These are phyloP conservation scores for Choloepus hoffmanni DNA, from an alignment of 2,113 vertebrate species.

Conservation along the genomic window DNA sequence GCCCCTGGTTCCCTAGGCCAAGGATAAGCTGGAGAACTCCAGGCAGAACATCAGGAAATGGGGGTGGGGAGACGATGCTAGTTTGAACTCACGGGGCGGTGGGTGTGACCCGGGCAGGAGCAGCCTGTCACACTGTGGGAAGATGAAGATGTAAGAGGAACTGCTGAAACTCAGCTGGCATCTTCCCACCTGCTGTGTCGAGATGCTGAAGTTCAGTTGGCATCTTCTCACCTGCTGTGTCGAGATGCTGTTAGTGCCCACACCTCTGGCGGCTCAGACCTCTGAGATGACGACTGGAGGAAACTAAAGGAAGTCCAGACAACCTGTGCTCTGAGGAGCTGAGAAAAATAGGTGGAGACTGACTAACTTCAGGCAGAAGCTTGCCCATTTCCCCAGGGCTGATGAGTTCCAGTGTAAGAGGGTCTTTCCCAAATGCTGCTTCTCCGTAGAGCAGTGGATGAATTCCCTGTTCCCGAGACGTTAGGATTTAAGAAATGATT, in stretches of 20 bases:
- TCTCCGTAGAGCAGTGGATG: not conserved
- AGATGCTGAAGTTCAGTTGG: not conserved
- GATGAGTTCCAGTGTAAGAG: not conserved
- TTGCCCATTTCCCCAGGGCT: accelerated
- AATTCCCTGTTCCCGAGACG: not conserved
- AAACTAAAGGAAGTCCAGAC: not conserved
- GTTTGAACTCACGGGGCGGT: not conserved
- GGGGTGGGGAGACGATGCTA: no score
- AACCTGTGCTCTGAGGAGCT: not conserved
- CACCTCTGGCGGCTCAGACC: not conserved
- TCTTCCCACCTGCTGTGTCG: not conserved
- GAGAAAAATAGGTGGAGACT: accelerated
- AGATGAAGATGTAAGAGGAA: not conserved
- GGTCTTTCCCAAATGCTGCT: not conserved
- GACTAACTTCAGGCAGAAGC: not conserved
- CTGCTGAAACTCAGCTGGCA: no score
- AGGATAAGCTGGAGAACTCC: not conserved
- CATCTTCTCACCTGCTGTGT: not conserved
- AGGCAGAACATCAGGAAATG: not conserved
- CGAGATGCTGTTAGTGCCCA: not conserved
- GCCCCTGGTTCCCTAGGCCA: not conserved
- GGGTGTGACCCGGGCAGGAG: not conserved
- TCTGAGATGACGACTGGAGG: not conserved
- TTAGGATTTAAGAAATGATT: no score
- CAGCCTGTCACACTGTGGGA: not conserved